A percentile compares a stretch with the other conserved stretches of the same genome.
Conservation (phyloP, 1,140 invertebrate genomes). For the Rhagoletis pomonella region DNA sequence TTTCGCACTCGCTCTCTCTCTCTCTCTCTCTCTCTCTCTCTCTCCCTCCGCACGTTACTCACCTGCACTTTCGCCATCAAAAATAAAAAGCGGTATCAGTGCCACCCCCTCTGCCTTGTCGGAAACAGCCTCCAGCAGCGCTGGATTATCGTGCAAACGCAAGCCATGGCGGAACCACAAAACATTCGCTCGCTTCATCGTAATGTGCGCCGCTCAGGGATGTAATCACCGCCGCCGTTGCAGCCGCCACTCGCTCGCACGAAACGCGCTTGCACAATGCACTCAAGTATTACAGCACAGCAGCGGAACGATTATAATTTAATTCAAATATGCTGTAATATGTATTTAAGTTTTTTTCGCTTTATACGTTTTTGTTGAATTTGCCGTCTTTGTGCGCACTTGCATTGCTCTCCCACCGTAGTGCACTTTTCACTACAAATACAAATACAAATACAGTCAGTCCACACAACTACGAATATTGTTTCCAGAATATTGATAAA, state of each 20-base stretch:
- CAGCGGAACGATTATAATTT: background rate
- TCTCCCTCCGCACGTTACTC: slow-evolving; percentile 55
- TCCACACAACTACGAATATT: too few species aligned
- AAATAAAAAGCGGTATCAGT: slow-evolving; percentile 82
- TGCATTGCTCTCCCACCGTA: background rate
- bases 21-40: background rate
- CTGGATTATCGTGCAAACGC: slow-evolving; percentile 84
- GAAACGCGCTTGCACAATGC: background rate
- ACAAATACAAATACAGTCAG: background rate
- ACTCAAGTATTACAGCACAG: slow-evolving; percentile 34
- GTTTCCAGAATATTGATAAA: background rate
- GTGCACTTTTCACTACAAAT: slow-evolving; percentile 11
- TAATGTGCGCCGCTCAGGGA: background rate
- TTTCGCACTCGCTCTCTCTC: background rate
- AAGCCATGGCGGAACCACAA: slow-evolving; percentile 85
- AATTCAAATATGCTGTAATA: too few species aligned
- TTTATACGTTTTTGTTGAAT: background rate
- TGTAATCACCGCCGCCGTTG: background rate
- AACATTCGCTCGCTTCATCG: slow-evolving; percentile 62
- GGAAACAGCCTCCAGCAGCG: slow-evolving; percentile 78
- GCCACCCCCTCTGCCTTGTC: slow-evolving; percentile 72
- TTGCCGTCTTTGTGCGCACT: background rate
- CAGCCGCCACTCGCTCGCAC: background rate
- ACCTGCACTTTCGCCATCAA: slow-evolving; percentile 84
- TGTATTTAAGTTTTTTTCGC: background rate